Evolutionary conservation across 2,888 invertebrate species (phyloP), one percentile per base, ranked within the genome.

Genomic region (Aleiodes testaceus): DNA sequence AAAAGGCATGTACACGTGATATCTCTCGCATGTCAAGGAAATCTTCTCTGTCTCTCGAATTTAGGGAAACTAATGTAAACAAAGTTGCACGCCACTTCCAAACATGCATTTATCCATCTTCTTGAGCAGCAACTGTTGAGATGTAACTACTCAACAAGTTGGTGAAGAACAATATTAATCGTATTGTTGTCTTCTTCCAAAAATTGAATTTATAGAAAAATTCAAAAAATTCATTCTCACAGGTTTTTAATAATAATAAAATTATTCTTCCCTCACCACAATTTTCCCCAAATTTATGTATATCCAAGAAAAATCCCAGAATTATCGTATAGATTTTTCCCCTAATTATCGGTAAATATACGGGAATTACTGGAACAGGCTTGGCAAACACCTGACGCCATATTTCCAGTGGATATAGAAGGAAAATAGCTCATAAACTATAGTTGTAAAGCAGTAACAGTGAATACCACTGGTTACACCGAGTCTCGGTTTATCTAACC

Each of bases 401-500:
- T 36, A 59, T 59, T 22, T 59, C 26, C 2, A 59, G 7, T 30
- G n/a, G 1, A 30, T 30, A 63, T 9, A 16, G 12, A 12, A 26
- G 36, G 11, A 7, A 36, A 36, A 36, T 36, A 6, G 36, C 36
- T 9, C 9, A 36, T 36, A 36, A 36, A 36, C 36, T 36, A 11
- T 36, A 36, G 36, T 36, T 36, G 36, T 36, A 36, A 36, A 36
- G 11, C 36, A 26, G 26, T 26, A 26, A 26, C 36, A 36, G 36
- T 36, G 36, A 30, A 14, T 30, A 47, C n/a, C 22, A 47, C 47
- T 50, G 49, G 59, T 14, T 49, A 65, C 49, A 26, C 14, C 16
- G 49, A 11, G 26, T 9, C 20, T 69, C 74, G 70, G 79, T 84
- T 78, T 84, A 81, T 78, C 80, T 82, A 84, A 84, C 84, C 82